phyloP scores from a whole-genome alignment of 2,113 vertebrate genomes.

The Odontesthes bonariensis region DNA sequence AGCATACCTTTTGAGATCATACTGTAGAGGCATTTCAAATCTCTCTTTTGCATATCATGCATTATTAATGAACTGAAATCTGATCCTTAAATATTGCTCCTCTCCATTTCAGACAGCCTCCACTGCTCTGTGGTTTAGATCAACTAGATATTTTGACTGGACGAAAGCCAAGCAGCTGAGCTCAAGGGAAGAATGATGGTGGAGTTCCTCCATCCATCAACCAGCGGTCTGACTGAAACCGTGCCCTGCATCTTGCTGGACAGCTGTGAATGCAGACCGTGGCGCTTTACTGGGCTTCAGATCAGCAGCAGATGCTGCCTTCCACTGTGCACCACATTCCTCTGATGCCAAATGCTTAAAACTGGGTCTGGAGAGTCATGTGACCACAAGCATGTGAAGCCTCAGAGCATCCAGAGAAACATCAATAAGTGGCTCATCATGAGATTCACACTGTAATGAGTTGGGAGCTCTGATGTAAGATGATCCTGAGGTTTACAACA shows the following conservation, averaged over 20 bases:
- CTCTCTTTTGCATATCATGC: constrained; percentile 3
- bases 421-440: constrained; percentile 31
- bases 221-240: constrained; percentile 40
- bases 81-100: not conserved
- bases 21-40: not conserved
- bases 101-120: constrained; percentile 6
- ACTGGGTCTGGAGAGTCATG: constrained; percentile 42
- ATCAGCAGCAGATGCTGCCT: constrained; percentile 64
- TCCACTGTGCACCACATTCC: constrained; percentile 49
- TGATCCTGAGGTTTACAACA: not conserved
- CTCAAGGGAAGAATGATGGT: not conserved
- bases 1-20: not conserved
- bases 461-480: constrained; percentile 12
- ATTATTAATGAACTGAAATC: constrained; percentile 27
- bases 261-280: constrained; percentile 54
- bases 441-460: constrained; percentile 8
- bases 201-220: constrained; percentile 44
- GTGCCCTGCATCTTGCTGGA: constrained; percentile 33
- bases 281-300: constrained; percentile 55
- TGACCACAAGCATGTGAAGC: constrained; percentile 26
- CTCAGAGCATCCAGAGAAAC: constrained; percentile 16
- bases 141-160: constrained; percentile 29
- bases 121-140: constrained; percentile 25
- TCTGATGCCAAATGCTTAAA: constrained; percentile 58
- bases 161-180: constrained; percentile 10